Percentiles rank a stretch among this genome's conserved stretches.
These are phyloP conservation scores for Neolamprologus sp. DNA, from an alignment of 2,113 vertebrate species.

Conservation along the genomic window DNA sequence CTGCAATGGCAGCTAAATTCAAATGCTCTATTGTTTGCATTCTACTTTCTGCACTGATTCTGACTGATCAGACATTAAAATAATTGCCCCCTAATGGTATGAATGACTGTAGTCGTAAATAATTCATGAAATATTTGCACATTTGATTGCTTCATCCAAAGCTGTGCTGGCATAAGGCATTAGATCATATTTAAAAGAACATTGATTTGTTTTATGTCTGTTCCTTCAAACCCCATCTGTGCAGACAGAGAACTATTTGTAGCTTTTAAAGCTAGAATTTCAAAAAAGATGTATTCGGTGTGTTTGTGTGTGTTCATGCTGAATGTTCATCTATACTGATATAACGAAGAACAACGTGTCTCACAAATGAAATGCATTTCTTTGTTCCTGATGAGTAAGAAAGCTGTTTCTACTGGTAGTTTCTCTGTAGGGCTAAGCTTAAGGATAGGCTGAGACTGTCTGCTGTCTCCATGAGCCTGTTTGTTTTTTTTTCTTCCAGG, in stretches of 20 bases:
- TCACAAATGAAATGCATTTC: not conserved
- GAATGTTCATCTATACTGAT: not conserved
- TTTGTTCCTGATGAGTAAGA: not conserved
- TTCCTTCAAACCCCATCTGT: not conserved
- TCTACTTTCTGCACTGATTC: not conserved
- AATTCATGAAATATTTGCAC: constrained; percentile 29
- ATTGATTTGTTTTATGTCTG: constrained; percentile 14
- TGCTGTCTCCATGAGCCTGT: constrained; percentile 1
- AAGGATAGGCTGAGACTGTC: not conserved
- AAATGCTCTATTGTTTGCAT: not conserved
- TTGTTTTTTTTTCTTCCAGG: not conserved
- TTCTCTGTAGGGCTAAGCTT: constrained; percentile 3
- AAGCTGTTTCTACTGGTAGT: not conserved
- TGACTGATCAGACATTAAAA: constrained; percentile 27
- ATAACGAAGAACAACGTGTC: constrained; percentile 8
- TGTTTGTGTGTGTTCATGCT: not conserved
- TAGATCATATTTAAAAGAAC: constrained; percentile 21
- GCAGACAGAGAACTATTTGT: not conserved
- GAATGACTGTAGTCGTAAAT: constrained; percentile 14
- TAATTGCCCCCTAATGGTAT: constrained; percentile 7
- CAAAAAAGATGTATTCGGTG: not conserved
- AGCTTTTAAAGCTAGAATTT: not conserved
- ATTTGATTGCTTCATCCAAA: constrained; percentile 22
- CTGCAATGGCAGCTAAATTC: not conserved
- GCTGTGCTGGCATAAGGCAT: constrained; percentile 19